phyloP scores from a whole-genome alignment of 2,113 vertebrate species.

The Piaya cayana region DNA sequence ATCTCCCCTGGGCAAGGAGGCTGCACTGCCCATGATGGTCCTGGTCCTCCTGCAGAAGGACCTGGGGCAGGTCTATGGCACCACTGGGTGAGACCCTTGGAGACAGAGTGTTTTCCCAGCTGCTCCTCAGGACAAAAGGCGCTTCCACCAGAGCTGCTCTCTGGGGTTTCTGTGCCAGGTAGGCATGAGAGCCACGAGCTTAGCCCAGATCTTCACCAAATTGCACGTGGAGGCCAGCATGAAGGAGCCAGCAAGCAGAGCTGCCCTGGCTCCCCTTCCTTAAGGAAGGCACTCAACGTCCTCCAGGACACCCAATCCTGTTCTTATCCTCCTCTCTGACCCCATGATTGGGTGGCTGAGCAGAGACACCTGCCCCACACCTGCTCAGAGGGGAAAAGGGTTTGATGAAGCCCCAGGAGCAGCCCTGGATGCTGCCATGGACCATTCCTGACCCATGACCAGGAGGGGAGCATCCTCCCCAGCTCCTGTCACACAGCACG shows the following conservation, averaged over 20 bases:
- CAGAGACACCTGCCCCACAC: background rate
- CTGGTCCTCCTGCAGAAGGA: background rate
- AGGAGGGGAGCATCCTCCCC: rapidly evolving
- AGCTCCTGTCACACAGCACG: background rate
- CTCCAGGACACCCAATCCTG: rapidly evolving
- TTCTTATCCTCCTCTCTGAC: background rate
- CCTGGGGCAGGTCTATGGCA: background rate
- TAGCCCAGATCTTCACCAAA: background rate
- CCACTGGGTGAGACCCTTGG: rapidly evolving
- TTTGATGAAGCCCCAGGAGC: background rate
- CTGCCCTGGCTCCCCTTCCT: background rate
- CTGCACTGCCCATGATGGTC: rapidly evolving
- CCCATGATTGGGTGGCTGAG: background rate
- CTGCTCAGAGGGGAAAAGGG: background rate
- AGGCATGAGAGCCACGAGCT: background rate
- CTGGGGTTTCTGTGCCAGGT: background rate
- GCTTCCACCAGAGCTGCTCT: background rate
- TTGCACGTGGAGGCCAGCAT: rapidly evolving
- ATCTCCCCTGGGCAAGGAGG: background rate
- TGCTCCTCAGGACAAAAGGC: background rate
- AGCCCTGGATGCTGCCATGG: background rate
- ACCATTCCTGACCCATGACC: background rate
- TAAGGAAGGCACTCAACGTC: rapidly evolving
- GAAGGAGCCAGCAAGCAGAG: background rate
- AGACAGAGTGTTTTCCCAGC: background rate